Percentiles rank a stretch among this genome's conserved stretches.
phyloP scores from a whole-genome alignment of 2,888 invertebrate genomes.

The Neoascia interrupta region DNA sequence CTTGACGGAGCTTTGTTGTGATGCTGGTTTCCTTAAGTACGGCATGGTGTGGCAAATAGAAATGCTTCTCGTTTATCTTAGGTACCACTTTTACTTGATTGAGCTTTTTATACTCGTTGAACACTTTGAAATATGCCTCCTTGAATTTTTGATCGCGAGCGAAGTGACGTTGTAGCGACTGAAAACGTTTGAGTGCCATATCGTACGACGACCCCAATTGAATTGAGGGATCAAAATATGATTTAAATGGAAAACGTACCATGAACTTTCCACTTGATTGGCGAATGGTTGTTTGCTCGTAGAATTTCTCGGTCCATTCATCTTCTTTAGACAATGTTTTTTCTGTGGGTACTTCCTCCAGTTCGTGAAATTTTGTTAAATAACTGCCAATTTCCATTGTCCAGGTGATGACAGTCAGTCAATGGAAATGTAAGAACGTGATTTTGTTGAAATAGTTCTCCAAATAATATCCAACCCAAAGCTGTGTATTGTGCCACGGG shows the following conservation, averaged over 20 bases:
- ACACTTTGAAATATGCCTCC: too few species aligned
- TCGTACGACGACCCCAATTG: background rate
- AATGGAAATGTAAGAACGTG: too few species aligned
- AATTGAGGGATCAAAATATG: too few species aligned
- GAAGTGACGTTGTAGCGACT: background rate
- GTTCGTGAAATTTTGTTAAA: background rate
- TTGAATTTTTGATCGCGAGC: too few species aligned
- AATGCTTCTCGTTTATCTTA: slow-evolving; percentile 2
- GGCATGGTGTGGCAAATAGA: slow-evolving; percentile 23
- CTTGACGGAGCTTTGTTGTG: slow-evolving; percentile 19
- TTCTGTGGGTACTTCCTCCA: background rate
- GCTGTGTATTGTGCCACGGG: slow-evolving; percentile 7
- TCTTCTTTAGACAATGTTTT: slow-evolving; percentile 12
- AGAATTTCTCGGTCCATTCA: slow-evolving; percentile 20
- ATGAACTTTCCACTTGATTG: background rate
- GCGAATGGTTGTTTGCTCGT: background rate
- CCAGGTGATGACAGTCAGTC: too few species aligned
- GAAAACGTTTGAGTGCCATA: background rate
- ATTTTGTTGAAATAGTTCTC: slow-evolving; percentile 30
- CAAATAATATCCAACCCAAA: too few species aligned
- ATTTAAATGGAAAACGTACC: background rate
- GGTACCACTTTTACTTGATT: slow-evolving; percentile 8
- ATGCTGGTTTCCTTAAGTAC: slow-evolving; percentile 7
- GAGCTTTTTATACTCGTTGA: too few species aligned
- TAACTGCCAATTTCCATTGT: background rate